These are phyloP conservation scores for Mayetiola destructor DNA, from an alignment of 2,888 invertebrate species.

Conservation along the genomic window DNA sequence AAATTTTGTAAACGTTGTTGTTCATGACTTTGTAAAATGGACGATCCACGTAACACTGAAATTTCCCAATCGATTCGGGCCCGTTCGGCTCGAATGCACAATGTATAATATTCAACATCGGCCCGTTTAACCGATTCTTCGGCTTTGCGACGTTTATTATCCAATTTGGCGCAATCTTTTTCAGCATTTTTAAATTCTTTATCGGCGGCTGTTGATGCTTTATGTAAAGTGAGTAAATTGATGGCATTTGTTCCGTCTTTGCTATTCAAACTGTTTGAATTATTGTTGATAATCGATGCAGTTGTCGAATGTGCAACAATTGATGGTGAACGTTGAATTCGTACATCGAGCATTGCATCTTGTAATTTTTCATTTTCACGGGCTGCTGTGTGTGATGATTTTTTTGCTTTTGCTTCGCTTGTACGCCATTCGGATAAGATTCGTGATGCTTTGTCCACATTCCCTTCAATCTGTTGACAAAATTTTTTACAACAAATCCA, in stretches of 20 bases:
- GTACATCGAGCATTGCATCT: conserved; percentile 50
- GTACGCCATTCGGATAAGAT: conserved; percentile 70
- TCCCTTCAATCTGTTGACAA: conserved; percentile 52
- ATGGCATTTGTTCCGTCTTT: neutral
- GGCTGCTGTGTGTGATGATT: conserved; percentile 71
- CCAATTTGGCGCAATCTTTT: conserved; percentile 59
- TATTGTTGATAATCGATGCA: neutral
- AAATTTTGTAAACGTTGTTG: conserved; percentile 75
- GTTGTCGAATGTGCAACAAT: conserved; percentile 28
- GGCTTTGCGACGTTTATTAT: conserved; percentile 76
- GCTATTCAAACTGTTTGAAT: conserved; percentile 6
- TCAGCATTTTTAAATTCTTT: conserved; percentile 40
- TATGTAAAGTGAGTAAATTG: neutral
- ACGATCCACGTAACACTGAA: conserved; percentile 70
- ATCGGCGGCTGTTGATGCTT: conserved; percentile 22
- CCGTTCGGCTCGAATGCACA: conserved; percentile 79
- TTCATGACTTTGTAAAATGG: conserved; percentile 75
- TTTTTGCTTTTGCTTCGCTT: conserved; percentile 78
- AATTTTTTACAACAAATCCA: neutral
- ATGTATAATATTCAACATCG: conserved; percentile 85
- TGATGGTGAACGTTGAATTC: conserved; percentile 34
- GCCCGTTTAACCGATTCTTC: conserved; percentile 83
- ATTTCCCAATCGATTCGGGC: conserved; percentile 86
- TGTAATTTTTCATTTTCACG: conserved; percentile 85
- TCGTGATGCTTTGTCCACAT: conserved; percentile 74